These are phyloP conservation scores for Xestoiulus laeticollis DNA, from an alignment of 2,888 invertebrate species.

Conservation along the genomic window DNA sequence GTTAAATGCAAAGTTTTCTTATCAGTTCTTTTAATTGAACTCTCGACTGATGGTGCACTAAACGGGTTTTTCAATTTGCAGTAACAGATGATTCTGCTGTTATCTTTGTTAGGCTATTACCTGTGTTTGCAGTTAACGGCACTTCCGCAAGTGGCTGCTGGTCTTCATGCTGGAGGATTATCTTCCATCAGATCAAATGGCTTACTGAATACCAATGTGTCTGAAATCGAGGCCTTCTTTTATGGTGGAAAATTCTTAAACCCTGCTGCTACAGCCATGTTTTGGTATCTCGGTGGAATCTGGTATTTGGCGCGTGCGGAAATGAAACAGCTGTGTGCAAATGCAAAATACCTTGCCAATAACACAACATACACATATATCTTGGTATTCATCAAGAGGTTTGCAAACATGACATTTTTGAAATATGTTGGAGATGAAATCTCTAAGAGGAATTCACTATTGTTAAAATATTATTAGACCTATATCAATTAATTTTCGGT, in stretches of 20 bases:
- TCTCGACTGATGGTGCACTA: not conserved
- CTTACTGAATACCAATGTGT: not conserved
- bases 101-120: not conserved
- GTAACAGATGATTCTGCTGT: not conserved
- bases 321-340: no score
- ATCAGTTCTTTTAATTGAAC: not conserved
- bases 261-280: not conserved
- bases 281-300: not conserved
- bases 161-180: not conserved
- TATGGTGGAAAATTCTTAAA: not conserved
- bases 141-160: not conserved
- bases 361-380: no score
- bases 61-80: constrained; percentile 29
- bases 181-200: not conserved
- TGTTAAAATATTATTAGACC: no score
- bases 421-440: no score
- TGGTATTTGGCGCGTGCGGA: not conserved
- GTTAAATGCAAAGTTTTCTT: constrained; percentile 19
- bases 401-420: no score
- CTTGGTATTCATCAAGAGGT: no score
- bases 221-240: not conserved
- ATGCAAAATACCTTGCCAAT: no score
- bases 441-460: no score
- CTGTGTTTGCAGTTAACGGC: not conserved
- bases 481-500: no score